Evolutionary conservation across 2,888 invertebrate species (phyloP), one percentile per base, ranked within the genome.

Genomic region (Marronus borbonicus): DNA sequence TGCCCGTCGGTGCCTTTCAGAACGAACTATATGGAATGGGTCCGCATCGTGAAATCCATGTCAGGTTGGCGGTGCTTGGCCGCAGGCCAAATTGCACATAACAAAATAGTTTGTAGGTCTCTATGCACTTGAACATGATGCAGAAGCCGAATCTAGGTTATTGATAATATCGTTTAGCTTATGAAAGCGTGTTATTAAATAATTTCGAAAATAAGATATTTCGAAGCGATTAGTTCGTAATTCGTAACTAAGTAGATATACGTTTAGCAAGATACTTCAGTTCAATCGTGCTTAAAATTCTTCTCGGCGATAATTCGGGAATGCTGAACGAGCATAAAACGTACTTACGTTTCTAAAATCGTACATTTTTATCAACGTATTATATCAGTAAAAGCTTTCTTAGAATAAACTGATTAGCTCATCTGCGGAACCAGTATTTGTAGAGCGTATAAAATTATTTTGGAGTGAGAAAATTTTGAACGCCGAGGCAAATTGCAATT

Each of bases 81-180:
- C 50, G 24, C 39, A 39, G 44, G 65, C 76, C 76, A 76, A 76
- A 76, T 55, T 65, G 76, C 76, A 65, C 76, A 76, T 76, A 62
- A 76, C 65, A 52, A 66, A 66, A 76, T 66, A 24, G 52, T 55
- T 76, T 72, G 72, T 72, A 72, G 72, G 72, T 72, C 58, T 72
- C 72, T 72, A 36, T 76, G 76, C 66, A 76, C 66, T 49, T 66
- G 72, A 66, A 65, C 76, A 39, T 76, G 52, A 39, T 76, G 65
- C 52, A 66, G 50, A 50, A 52, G 50, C 52, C 20, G 62, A 65
- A 76, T 76, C 52, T 76, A 44, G 76, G 60, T 76, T 76, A 66
- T 52, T 76, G 76, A 76, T 76, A 62, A 62, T 4, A 60, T 62
- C 60, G 24, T 44, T 60, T 28, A 60, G 17, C 66, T 65, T 17